phyloP scores from a whole-genome alignment of 2,888 invertebrate genomes.

The Megalurothrips usitatus region DNA sequence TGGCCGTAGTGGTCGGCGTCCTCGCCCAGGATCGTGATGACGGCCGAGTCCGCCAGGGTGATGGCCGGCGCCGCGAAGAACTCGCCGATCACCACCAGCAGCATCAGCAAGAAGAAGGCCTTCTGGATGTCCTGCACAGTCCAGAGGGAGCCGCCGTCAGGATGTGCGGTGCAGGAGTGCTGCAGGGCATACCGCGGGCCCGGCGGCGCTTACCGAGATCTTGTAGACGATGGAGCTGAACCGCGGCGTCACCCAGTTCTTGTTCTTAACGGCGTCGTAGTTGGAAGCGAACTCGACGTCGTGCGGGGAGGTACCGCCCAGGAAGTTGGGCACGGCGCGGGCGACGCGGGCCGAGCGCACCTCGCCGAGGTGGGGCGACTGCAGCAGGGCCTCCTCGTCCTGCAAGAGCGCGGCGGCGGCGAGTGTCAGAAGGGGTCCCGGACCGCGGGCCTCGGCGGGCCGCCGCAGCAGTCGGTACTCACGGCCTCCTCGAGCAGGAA shows the following conservation, averaged over 20 bases:
- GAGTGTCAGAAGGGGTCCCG: not conserved
- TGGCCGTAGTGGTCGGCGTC: constrained; percentile 87
- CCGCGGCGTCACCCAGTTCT: constrained; percentile 79
- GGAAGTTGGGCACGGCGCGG: constrained; percentile 40
- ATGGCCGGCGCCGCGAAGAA: constrained; percentile 96
- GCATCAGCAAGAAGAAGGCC: constrained; percentile 87
- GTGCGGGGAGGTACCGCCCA: constrained; percentile 65
- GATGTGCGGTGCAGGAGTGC: too few relatives aligned
- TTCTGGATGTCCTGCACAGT: constrained; percentile 83
- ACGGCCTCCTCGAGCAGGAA: constrained; percentile 21
- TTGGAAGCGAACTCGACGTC: constrained; percentile 70
- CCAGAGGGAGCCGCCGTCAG: too few relatives aligned
- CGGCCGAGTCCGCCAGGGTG: constrained; percentile 88
- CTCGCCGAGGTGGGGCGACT: not conserved
- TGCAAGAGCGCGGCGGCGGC: not conserved
- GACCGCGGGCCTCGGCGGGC: not conserved
- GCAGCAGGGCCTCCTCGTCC: constrained; percentile 29
- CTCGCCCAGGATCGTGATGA: constrained; percentile 82
- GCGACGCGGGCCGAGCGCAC: not conserved
- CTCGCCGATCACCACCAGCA: constrained; percentile 93
- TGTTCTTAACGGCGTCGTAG: constrained; percentile 64
- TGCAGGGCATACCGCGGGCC: too few relatives aligned
- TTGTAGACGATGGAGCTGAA: constrained; percentile 92
- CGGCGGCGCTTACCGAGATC: constrained; percentile 46
- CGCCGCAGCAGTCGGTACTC: not conserved